Percentiles rank a stretch among this genome's conserved stretches.
phyloP scores from a whole-genome alignment of 2,797 vertebrate species.

The Falco concolor region DNA sequence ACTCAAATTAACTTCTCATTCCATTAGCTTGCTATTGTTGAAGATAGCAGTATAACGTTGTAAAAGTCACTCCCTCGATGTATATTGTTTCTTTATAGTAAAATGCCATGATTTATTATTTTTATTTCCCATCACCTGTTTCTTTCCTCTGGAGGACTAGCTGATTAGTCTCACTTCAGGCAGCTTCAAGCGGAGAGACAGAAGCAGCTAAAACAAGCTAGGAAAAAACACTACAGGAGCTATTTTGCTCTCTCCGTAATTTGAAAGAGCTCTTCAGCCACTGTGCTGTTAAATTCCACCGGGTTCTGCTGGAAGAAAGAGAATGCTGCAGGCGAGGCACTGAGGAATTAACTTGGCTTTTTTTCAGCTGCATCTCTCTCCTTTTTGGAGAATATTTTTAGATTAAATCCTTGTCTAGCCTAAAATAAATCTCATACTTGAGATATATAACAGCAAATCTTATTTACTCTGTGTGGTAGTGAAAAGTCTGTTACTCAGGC shows the following conservation, averaged over 20 bases:
- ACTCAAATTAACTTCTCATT: background rate
- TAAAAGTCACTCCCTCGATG: background rate
- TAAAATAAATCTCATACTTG: background rate
- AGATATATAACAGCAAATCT: background rate
- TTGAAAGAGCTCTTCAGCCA: conserved; percentile 23
- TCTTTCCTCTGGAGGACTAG: background rate
- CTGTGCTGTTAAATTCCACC: background rate
- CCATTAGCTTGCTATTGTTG: background rate
- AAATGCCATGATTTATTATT: conserved; percentile 19
- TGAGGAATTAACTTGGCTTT: background rate
- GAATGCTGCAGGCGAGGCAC: background rate
- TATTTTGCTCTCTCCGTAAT: background rate
- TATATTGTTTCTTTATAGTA: background rate
- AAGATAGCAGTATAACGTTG: background rate
- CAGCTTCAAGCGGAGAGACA: background rate
- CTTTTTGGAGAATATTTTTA: background rate
- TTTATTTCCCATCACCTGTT: background rate
- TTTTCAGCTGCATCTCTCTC: background rate
- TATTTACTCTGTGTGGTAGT: background rate
- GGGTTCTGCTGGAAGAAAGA: background rate
- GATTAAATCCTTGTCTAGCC: background rate
- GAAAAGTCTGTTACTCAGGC: background rate
- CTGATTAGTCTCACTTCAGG: conserved; percentile 41
- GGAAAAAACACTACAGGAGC: background rate
- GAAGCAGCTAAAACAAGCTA: background rate